These are phyloP conservation scores for Perca schrenkii DNA, from an alignment of 2,113 vertebrate species.

Conservation along the genomic window DNA sequence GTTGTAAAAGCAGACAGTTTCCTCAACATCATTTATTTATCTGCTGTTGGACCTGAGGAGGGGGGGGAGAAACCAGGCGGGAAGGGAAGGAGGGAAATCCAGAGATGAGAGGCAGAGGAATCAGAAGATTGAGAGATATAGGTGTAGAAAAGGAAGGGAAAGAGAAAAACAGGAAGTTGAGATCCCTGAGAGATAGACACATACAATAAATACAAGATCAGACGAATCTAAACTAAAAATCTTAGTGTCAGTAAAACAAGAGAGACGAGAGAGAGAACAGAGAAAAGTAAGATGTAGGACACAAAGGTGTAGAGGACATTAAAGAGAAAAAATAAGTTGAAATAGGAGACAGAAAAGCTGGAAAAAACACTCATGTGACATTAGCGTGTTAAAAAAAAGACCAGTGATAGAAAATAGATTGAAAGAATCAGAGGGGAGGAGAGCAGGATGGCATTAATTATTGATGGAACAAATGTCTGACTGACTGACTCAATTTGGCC, in stretches of 20 bases:
- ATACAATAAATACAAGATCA: constrained; percentile 11
- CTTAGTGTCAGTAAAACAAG: neutral
- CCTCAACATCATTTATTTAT: constrained; percentile 78
- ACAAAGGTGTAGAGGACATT: constrained; percentile 35
- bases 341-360: constrained; percentile 21
- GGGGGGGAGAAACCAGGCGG: neutral
- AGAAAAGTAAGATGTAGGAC: neutral
- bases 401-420: constrained; percentile 70
- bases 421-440: constrained; percentile 69
- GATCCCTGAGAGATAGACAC: neutral
- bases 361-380: constrained; percentile 43
- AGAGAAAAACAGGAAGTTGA: neutral
- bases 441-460: constrained; percentile 75
- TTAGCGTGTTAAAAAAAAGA: constrained; percentile 13
- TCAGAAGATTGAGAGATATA: neutral
- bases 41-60: constrained; percentile 51
- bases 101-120: constrained; percentile 24
- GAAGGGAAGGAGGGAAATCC: constrained; percentile 24
- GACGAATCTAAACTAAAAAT: constrained; percentile 9
- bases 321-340: constrained; percentile 25
- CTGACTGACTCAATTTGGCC: constrained; percentile 81
- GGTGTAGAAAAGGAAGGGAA: neutral
- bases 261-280: neutral
- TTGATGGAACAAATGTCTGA: constrained; percentile 83
- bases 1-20: constrained; percentile 71